Evolutionary conservation across 2,113 vertebrate genomes (phyloP).

Genomic region (Clinocottus analis): DNA sequence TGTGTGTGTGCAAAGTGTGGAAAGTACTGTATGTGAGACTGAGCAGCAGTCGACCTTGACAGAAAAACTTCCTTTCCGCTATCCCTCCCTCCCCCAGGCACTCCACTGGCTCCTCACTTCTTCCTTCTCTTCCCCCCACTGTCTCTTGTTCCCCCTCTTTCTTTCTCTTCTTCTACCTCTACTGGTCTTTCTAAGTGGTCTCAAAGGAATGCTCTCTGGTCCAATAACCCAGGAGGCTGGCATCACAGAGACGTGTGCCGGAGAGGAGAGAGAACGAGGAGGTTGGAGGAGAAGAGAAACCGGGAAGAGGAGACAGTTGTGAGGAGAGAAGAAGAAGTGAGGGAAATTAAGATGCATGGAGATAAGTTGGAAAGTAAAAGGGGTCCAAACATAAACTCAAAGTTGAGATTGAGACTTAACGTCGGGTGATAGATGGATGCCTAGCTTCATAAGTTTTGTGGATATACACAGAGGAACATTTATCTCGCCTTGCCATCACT

Average conservation of each 20-base stretch:
- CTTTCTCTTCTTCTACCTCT: conserved; percentile 73
- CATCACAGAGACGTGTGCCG: conserved; percentile 66
- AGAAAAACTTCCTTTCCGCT: conserved; percentile 75
- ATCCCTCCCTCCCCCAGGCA: conserved; percentile 60
- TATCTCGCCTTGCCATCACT: conserved; percentile 61
- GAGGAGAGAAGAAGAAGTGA: conserved; percentile 19
- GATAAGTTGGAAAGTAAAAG: conserved; percentile 51
- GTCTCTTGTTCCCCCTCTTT: conserved; percentile 62
- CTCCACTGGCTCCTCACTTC: conserved; percentile 58
- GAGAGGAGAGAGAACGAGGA: conserved; percentile 59
- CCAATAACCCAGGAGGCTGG: conserved; percentile 81
- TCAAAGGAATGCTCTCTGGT: conserved; percentile 82
- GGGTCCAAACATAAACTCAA: conserved; percentile 49
- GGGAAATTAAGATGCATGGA: conserved; percentile 68
- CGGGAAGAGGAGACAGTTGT: conserved; percentile 54
- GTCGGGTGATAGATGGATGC: conserved; percentile 52
- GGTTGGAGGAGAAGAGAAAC: conserved; percentile 65
- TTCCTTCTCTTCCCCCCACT: conserved; percentile 35
- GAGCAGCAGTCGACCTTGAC: conserved; percentile 82
- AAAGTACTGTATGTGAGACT: conserved; percentile 69
- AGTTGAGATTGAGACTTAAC: conserved; percentile 35
- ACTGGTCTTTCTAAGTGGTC: conserved; percentile 83
- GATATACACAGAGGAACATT: conserved; percentile 69
- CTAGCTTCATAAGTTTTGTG: conserved; percentile 65
- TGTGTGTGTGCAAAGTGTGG: conserved; percentile 52